These are phyloP conservation scores for Lophotriccus pileatus DNA, from an alignment of 2,797 vertebrate species.

Conservation along the genomic window DNA sequence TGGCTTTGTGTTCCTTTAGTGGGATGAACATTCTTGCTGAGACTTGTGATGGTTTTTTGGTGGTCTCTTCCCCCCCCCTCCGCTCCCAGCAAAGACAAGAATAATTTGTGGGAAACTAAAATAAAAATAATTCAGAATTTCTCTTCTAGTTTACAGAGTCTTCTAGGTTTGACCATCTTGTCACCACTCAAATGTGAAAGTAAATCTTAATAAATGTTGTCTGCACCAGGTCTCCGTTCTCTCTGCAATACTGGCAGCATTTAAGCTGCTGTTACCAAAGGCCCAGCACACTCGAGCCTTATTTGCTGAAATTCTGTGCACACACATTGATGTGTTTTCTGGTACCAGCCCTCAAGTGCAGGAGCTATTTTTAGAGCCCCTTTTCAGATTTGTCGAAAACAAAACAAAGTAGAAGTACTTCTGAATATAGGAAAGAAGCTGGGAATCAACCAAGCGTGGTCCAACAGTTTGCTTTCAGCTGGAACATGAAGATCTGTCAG, in stretches of 20 bases:
- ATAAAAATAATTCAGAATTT: background rate
- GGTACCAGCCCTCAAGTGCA: background rate
- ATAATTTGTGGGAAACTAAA: background rate
- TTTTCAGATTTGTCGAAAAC: conserved; percentile 37
- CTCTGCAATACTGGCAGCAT: background rate
- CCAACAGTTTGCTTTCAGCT: background rate
- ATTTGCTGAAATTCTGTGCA: conserved; percentile 39
- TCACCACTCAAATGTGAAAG: background rate
- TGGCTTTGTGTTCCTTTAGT: background rate
- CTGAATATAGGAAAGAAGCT: conserved; percentile 57
- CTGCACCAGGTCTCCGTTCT: background rate
- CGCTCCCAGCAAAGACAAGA: background rate
- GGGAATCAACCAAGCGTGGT: conserved; percentile 19
- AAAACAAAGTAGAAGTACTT: conserved; percentile 45
- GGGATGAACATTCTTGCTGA: background rate
- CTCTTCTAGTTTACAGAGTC: background rate
- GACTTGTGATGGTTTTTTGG: background rate
- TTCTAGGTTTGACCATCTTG: background rate
- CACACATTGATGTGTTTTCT: background rate
- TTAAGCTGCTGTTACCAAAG: background rate
- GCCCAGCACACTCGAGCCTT: background rate
- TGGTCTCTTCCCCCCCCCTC: background rate
- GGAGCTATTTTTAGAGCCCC: conserved; percentile 56
- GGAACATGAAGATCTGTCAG: conserved; percentile 29
- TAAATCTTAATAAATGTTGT: background rate